Conservation (phyloP, 2,888 invertebrate species). For the Seladonia tumulorum region DNA sequence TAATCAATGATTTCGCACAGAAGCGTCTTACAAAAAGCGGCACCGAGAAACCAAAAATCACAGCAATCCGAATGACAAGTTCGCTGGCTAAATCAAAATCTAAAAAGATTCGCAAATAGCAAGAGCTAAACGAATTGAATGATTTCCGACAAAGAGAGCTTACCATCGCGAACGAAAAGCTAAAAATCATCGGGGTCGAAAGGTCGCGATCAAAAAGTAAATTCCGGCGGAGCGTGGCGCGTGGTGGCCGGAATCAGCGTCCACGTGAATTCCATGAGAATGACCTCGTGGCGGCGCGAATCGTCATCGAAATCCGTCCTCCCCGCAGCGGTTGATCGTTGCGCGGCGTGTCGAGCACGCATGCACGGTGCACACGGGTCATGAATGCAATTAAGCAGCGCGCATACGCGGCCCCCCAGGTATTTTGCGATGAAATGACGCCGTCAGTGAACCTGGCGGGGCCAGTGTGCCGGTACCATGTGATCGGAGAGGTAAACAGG, state of each 20-base stretch:
- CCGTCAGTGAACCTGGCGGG: conserved; percentile 37
- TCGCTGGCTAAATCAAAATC: background rate
- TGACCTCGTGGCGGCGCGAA: conserved; percentile 18
- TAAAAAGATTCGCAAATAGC: background rate
- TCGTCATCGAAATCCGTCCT: conserved; percentile 22
- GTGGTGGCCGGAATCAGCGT: background rate
- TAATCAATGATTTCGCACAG: background rate
- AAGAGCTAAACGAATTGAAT: background rate
- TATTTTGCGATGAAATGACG: conserved; percentile 57
- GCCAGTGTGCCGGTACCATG: conserved; percentile 63
- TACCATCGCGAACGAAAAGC: background rate
- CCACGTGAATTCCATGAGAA: background rate
- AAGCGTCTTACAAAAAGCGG: background rate
- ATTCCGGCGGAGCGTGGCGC: background rate
- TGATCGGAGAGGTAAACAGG: conserved; percentile 81
- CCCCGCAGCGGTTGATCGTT: conserved; percentile 11
- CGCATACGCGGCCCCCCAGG: conserved; percentile 45
- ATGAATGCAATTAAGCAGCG: conserved; percentile 57
- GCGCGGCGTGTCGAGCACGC: conserved; percentile 40
- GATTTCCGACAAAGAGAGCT: background rate
- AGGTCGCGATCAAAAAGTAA: background rate
- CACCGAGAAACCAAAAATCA: background rate
- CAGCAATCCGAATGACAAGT: background rate
- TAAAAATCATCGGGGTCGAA: background rate
- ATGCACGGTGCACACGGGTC: conserved; percentile 49